Base-by-base conservation (phyloP, 2,888 invertebrate genomes). In the Eugnorisma glareosa region DNA sequence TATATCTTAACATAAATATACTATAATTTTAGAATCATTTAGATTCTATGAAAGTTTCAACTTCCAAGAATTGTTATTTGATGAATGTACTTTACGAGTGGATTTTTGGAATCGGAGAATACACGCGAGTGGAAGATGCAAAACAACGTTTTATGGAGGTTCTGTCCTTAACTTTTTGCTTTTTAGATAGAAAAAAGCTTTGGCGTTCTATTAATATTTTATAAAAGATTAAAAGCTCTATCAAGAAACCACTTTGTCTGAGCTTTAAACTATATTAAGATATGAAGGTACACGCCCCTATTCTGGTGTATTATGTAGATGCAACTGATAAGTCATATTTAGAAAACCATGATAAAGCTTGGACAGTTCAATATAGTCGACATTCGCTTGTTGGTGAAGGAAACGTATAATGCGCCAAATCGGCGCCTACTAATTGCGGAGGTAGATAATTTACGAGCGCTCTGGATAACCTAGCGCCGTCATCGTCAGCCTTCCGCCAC, bases 371-470 rank as follows among this genome's bases (percentile, higher is more conserved):
- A 83, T 86, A 82, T 67, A 68, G 70, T 85, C 70, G 79, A 82
- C 84, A 84, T 85, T 86, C 77, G 77, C 87, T 82, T 81, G 83
- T 82, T 86, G 77, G 75, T 57, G 81, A 89, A 92, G 91, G 89
- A 92, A 92, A 92, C 90, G 86, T 90, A 91, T 91, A 93, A 93
- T 94, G 92, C 95, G 94, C 93, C 94, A 94, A 95, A 95, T 95
- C 92, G 95, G 94, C 95, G 95, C 95, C 95, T 93, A 88, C 94
- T 96, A 94, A 95, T 95, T 95, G 95, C 94, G 93, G 92, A 94
- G 94, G 93, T 89, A 88, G 93, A 92, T 95, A 94, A 95, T 95
- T 95, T 95, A 95, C 93, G 94, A 93, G 91, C 92, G 91, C 88
- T 89, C 92, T 92, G 91, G 92, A 93, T 93, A 93, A 89, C 92